Evolutionary conservation across 1,140 invertebrate species (phyloP), one percentile per base, ranked within the genome.

Genomic region (Sogatella furcifera): DNA sequence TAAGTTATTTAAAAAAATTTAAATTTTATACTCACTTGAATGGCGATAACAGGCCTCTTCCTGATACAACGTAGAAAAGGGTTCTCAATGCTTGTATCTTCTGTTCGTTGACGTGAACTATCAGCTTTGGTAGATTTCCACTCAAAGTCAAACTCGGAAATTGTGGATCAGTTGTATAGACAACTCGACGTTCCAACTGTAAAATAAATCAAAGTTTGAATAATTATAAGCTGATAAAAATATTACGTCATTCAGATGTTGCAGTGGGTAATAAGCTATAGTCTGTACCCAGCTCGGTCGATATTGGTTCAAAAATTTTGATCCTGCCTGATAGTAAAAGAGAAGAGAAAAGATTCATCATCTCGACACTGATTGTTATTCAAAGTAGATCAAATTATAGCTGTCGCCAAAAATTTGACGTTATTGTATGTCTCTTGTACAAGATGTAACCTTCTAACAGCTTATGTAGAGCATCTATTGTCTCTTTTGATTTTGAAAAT

Each of bases 81-180:
- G 76, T 69, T 34, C 73, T 66, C 24, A 88, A 77, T 1, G 88
- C 83, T 43, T 80, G 75, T 17, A 94, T 83, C 72, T 94, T 94
- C 62, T 86, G 83, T 71, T 95, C 90, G 74, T 92, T 95, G 14
- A 96, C 79, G 73, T 97, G 94, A 28, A 91, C 85, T 42, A 90
- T 86, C 17, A 97, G 74, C 70, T 87, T 84, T 0, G 92, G 92
- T 55, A 97, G 75, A 62, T 86, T 91, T 43, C 90, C 92, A 52
- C 86, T 84, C 3, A 96, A 70, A 13, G 86, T 90, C 9, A 90
- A 75, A 42, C 83, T 86, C 3, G 93, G 93, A 76, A 86, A 95
- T 64, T 86, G 80, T 2, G 91, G 90, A 78, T 96, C 92, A 56
- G 80, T 76, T 15, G 90, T 92, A 42, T 82, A 82, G 19, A 96